Evolutionary conservation across 2,113 vertebrate genomes (phyloP).

Genomic region (Corythoichthys intestinalis): DNA sequence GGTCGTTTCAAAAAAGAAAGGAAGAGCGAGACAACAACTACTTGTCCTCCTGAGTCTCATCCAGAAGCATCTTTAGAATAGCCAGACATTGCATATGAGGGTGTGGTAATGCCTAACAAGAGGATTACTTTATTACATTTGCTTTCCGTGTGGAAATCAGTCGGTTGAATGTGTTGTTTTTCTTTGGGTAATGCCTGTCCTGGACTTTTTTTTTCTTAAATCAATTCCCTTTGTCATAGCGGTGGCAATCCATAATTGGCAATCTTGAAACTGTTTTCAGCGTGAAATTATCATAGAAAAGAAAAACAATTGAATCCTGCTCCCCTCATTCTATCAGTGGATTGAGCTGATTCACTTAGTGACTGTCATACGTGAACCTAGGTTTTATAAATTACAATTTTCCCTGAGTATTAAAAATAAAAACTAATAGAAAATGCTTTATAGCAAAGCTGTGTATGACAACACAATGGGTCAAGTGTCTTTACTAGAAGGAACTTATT

Average conservation of each 20-base stretch:
- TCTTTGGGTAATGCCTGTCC: neutral
- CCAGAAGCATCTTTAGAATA: neutral
- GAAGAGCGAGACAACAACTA: neutral
- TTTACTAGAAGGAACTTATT: neutral
- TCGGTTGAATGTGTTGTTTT: slow-evolving; percentile 17
- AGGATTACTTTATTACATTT: slow-evolving; percentile 10
- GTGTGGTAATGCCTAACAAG: slow-evolving; percentile 12
- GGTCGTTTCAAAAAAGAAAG: neutral
- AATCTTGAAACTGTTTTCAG: slow-evolving; percentile 20
- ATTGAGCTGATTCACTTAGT: neutral
- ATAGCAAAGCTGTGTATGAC: neutral
- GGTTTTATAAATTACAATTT: neutral
- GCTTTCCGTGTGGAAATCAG: slow-evolving; percentile 14
- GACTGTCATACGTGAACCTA: neutral
- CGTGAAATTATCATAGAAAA: slow-evolving; percentile 26
- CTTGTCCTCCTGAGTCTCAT: neutral
- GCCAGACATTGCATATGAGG: neutral
- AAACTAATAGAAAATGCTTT: neutral
- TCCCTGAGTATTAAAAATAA: neutral
- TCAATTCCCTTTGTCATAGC: neutral
- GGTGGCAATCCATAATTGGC: slow-evolving; percentile 2
- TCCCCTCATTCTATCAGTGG: neutral
- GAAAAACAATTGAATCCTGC: slow-evolving; percentile 13
- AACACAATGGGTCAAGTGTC: neutral
- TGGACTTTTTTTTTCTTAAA: neutral